Evolutionary conservation across 2,888 invertebrate species (phyloP).

Genomic region (Rhynchonema sp.): DNA sequence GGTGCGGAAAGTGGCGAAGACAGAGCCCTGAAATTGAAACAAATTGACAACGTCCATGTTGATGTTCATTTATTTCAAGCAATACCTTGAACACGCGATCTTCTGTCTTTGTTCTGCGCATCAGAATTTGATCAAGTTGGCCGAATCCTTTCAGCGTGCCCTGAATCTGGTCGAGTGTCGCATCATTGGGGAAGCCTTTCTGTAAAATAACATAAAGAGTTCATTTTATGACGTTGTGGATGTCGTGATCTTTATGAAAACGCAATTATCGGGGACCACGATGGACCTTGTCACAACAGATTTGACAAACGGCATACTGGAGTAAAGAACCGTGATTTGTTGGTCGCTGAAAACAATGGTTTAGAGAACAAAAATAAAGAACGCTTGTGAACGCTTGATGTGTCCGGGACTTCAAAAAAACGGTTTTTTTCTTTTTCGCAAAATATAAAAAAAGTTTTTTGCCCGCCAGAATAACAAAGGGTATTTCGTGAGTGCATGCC

Average conservation of each 20-base stretch:
- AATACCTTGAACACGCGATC: constrained; percentile 24
- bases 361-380: not conserved
- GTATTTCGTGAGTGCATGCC: not conserved
- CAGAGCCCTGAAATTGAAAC: constrained; percentile 49
- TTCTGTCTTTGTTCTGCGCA: constrained; percentile 15
- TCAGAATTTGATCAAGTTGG: constrained; percentile 45
- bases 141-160: constrained; percentile 51
- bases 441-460: not conserved
- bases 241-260: no score
- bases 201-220: no score
- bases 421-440: no score
- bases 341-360: not conserved
- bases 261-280: not conserved
- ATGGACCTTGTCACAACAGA: not conserved
- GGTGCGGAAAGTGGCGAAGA: constrained; percentile 65
- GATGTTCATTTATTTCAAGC: constrained; percentile 9
- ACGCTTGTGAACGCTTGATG: no score
- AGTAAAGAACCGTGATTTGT: not conserved
- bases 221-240: no score
- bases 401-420: no score
- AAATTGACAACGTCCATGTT: not conserved
- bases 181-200: constrained; percentile 41
- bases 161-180: constrained; percentile 48
- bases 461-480: no score
- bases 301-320: not conserved